Percentiles rank a stretch among this genome's conserved stretches.
Evolutionary conservation across 2,888 invertebrate species (phyloP).

Genomic region (Subacronicta megacephala): DNA sequence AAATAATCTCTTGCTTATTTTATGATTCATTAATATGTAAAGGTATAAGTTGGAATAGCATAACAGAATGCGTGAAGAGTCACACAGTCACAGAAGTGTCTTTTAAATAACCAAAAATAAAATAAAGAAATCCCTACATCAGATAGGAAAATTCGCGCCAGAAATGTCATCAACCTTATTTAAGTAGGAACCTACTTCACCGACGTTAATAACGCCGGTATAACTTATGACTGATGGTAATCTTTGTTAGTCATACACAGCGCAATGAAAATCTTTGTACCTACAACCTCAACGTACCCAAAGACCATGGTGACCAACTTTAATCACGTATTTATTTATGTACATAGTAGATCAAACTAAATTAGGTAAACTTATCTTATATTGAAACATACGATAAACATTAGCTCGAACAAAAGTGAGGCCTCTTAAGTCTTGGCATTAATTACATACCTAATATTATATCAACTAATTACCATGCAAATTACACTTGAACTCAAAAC

Average conservation of each 20-base stretch:
- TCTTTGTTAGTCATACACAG: constrained; percentile 32
- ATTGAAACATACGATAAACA: constrained; percentile 5
- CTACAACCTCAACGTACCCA: constrained; percentile 10
- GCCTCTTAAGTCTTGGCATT: constrained; percentile 72
- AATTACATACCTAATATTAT: constrained; percentile 70
- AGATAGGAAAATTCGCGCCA: constrained; percentile 13
- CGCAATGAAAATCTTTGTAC: constrained; percentile 14
- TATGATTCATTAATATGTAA: no score
- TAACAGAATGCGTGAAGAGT: no score
- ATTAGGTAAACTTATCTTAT: background rate
- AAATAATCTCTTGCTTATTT: no score
- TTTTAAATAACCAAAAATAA: no score
- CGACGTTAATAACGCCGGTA: constrained; percentile 12
- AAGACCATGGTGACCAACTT: constrained; percentile 1
- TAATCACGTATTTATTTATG: no score
- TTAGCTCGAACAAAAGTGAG: constrained; percentile 1
- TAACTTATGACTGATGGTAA: constrained; percentile 17
- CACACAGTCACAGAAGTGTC: no score
- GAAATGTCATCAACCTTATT: constrained; percentile 34
- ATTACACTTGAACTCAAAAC: constrained; percentile 65
- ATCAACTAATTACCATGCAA: constrained; percentile 74
- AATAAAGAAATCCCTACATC: background rate
- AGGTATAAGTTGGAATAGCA: no score
- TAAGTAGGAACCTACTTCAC: constrained; percentile 4
- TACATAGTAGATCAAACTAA: constrained; percentile 12